Base-by-base conservation (phyloP, 37 sponge, comb jelly and placozoan species). In the Chondrosia reniformis region DNA sequence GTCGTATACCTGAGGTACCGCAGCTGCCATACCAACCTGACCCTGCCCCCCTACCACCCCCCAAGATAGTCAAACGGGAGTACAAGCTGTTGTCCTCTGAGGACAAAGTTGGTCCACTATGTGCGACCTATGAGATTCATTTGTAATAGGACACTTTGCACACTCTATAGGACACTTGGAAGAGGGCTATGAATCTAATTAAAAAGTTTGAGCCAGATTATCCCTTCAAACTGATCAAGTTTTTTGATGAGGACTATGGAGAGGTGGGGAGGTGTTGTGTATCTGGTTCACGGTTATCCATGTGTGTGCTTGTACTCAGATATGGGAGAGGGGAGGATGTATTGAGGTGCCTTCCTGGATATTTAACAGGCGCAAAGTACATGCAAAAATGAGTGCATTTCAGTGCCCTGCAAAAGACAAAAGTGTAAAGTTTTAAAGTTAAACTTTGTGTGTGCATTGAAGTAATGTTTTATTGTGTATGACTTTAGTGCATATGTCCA, bases 301-400 rank as follows among this genome's bases (percentile, higher is more conserved):
- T 49, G 15, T 49, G 52, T 49, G 52, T 19, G 3, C 27, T 56
- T 13, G 31, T 19, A 30, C 33, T 38, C 72, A 69, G 72, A 44
- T 69, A n/a, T 69, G 72, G 72, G 43, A 69, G 21, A 41, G 42
- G 72, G 72, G 36, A 3, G 72, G 36, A n/a, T 8, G 32, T 17
- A 69, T 69, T 39, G 72, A 69, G 44, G 72, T 69, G 2, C 72
- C 72, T n/a, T 34, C 72, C 36, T 69, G 72, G 72, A 69, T 69
- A 24, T 44, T 69, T 7, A 69, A 24, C 72, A 24, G 44, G 8
- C n/a, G 40, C 39, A 39, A 38, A 5, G 38, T 69, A 10, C 72
- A 69, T 39, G 5, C 72, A 39, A 19, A 44, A 2, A 41, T 69
- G 10, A 69, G 40, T 44, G 21, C 39, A 21, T 69, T 69, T 44